Evolutionary conservation across 1,140 invertebrate genomes (phyloP), one percentile per base, ranked within the genome.

Genomic region (Cydia strobilella): DNA sequence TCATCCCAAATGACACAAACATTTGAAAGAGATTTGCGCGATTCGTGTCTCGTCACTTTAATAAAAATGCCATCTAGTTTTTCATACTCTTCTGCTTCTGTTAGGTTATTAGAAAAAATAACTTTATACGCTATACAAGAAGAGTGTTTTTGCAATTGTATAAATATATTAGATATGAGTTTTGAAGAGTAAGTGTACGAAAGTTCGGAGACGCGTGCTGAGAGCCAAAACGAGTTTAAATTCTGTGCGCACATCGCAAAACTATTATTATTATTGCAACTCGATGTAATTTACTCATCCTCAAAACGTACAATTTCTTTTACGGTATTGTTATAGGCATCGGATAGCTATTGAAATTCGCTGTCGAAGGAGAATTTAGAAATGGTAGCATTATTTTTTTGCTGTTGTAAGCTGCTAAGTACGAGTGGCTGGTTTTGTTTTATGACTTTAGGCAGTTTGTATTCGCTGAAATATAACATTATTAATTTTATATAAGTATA

Each of bases 251-350:
- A 80, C 79, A 75, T 73, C 72, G 80, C 81, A 88, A 86, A 83
- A 88, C 86, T 88, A 86, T 90, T 89, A 89, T 82, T 87, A 83
- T 88, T 86, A 90, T 87, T 75, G 74, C 76, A 73, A 39, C 77
- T 81, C 54, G 75, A 86, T 82, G 79, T 80, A 79, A 86, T 84
- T 85, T 77, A 76, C 79, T 82, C 82, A 79, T 75, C 76, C 80
- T 75, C 74, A 72, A 77, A 75, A 82, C 74, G 74, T 82, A 80
- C 82, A 79, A 78, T 80, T 80, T 83, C 84, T 80, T 84, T 73
- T 27, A 73, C 72, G 45, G 20, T 73, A 73, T 73, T 54, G 42
- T 54, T 69, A 39, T 35, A 35, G 65, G 31, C 63, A 27, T 66
- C 13, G 25, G 27, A 66, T 31, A 15, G 63, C n/a, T 69, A 31